These are phyloP conservation scores for Acrocephalus scirpaceus DNA, from an alignment of 2,797 vertebrate species.

Conservation along the genomic window DNA sequence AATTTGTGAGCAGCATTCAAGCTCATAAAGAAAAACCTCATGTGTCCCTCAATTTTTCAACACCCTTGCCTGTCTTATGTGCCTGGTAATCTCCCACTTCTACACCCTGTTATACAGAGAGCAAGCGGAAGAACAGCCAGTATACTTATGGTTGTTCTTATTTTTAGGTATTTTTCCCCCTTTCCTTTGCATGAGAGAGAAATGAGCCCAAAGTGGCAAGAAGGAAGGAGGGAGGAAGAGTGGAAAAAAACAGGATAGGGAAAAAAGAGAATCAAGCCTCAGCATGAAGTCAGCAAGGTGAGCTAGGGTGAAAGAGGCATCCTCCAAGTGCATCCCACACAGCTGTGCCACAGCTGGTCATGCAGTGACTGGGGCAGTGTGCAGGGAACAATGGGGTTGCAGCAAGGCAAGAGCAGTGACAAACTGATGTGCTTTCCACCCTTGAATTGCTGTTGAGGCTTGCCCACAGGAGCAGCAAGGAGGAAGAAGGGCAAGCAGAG, in stretches of 20 bases:
- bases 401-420: not conserved
- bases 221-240: not conserved
- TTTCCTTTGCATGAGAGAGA: not conserved
- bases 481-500: not conserved
- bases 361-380: not conserved
- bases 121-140: not conserved
- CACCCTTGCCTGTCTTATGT: fast-evolving
- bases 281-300: not conserved
- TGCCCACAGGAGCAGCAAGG: not conserved
- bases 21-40: not conserved
- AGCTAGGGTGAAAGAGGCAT: not conserved
- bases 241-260: not conserved
- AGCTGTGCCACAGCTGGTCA: not conserved
- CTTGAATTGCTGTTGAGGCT: fast-evolving
- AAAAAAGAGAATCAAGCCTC: not conserved
- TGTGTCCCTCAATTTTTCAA: not conserved
- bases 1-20: not conserved
- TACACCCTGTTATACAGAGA: fast-evolving
- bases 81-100: not conserved
- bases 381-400: not conserved
- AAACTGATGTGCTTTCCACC: not conserved
- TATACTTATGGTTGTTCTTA: not conserved
- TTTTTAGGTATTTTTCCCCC: not conserved
- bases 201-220: not conserved
- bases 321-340: not conserved